Evolutionary conservation across 2,888 invertebrate species (phyloP).

Genomic region (Phyllotreta cruciferae): DNA sequence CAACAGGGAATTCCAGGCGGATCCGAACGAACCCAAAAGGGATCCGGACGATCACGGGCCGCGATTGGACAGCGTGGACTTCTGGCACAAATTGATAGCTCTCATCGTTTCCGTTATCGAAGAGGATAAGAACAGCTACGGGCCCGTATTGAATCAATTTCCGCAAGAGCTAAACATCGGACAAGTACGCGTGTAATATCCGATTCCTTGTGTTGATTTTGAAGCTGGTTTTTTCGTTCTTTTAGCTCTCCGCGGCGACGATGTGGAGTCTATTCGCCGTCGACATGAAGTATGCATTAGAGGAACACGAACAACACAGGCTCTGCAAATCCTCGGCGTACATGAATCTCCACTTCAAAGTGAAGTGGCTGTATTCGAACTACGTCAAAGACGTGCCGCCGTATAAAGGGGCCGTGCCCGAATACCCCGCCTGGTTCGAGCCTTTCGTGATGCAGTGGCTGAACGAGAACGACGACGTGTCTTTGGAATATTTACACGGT

Average conservation of each 20-base stretch:
- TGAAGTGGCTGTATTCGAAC: conserved; percentile 98
- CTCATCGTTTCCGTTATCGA: conserved; percentile 98
- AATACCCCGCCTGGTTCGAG: conserved; percentile 99
- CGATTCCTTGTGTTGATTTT: background rate
- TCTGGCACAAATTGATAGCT: conserved; percentile 98
- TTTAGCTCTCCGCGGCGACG: conserved; percentile 92
- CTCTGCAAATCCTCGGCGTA: conserved; percentile 98
- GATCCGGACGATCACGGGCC: conserved; percentile 89
- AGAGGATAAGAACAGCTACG: conserved; percentile 98
- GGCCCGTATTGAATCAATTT: conserved; percentile 97
- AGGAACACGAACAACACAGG: conserved; percentile 96
- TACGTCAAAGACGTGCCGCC: conserved; percentile 98
- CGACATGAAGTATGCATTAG: conserved; percentile 96
- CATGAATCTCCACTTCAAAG: conserved; percentile 99
- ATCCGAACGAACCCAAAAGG: conserved; percentile 88
- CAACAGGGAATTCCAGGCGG: conserved; percentile 89
- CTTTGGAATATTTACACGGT: conserved; percentile 97
- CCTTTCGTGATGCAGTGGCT: conserved; percentile 99
- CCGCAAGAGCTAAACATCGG: conserved; percentile 99
- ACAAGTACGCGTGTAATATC: conserved; percentile 67
- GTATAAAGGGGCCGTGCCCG: conserved; percentile 93
- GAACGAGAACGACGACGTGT: conserved; percentile 99
- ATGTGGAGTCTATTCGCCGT: conserved; percentile 98
- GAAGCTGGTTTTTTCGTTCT: conserved; percentile 28
- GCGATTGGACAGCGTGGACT: conserved; percentile 88